These are phyloP conservation scores for Chrysomela aeneicollis DNA, from an alignment of 2,888 invertebrate species.

Conservation along the genomic window DNA sequence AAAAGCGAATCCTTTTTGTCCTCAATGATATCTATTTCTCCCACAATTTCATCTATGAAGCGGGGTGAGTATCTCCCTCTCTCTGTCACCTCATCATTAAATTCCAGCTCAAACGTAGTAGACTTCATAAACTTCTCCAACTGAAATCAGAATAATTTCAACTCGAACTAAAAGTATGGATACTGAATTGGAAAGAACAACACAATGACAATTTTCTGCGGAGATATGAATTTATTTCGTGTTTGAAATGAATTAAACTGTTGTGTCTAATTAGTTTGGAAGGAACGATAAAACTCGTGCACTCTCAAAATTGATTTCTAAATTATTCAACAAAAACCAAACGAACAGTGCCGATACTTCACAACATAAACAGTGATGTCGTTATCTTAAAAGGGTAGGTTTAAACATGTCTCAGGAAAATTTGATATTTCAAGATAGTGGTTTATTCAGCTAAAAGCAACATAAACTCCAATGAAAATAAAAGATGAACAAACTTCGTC, in stretches of 20 bases:
- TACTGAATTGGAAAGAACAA: too few relatives aligned
- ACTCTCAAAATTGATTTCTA: not conserved
- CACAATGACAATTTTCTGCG: too few relatives aligned
- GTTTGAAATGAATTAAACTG: too few relatives aligned
- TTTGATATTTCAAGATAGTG: not conserved
- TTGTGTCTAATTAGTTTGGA: not conserved
- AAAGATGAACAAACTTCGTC: not conserved
- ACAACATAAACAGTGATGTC: not conserved
- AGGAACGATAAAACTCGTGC: not conserved
- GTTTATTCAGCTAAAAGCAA: not conserved
- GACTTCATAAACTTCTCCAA: conserved; percentile 77
- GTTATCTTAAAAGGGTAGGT: not conserved
- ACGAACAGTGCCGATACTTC: not conserved
- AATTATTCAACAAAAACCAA: not conserved
- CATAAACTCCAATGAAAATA: not conserved
- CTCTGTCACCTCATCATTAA: conserved; percentile 79
- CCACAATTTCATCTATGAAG: conserved; percentile 83
- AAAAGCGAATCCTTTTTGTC: conserved; percentile 82
- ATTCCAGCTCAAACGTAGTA: conserved; percentile 76
- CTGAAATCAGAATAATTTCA: conserved; percentile 51
- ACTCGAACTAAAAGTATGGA: too few relatives aligned
- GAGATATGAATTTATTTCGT: too few relatives aligned
- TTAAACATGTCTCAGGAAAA: not conserved
- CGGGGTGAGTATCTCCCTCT: conserved; percentile 79
- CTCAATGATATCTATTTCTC: conserved; percentile 83